A percentile compares a stretch with the other conserved stretches of the same genome.
Evolutionary conservation across 2,113 vertebrate genomes (phyloP).

Genomic region (Antennarius striatus): DNA sequence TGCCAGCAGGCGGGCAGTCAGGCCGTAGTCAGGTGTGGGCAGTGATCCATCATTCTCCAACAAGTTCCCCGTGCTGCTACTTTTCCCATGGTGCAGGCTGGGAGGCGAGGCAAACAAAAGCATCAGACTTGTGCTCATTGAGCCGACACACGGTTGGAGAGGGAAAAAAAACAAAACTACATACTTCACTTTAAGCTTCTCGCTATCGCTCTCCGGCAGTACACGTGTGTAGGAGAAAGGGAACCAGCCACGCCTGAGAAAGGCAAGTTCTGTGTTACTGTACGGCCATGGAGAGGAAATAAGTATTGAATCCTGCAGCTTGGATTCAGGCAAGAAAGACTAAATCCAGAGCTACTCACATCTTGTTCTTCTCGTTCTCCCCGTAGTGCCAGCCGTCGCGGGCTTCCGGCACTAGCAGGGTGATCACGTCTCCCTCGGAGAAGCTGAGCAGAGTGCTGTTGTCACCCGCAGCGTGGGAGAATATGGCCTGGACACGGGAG

Average conservation of each 20-base stretch:
- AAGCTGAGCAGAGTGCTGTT: constrained; percentile 97
- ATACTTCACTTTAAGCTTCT: constrained; percentile 90
- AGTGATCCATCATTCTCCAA: constrained; percentile 91
- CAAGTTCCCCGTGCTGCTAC: constrained; percentile 97
- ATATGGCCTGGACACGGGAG: constrained; percentile 93
- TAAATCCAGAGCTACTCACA: constrained; percentile 79
- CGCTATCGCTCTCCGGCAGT: constrained; percentile 85
- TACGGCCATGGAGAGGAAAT: neutral
- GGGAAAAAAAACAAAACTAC: constrained; percentile 36
- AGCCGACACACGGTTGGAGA: neutral
- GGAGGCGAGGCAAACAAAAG: constrained; percentile 2
- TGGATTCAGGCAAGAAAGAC: neutral
- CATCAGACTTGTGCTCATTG: constrained; percentile 25
- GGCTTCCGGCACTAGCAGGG: constrained; percentile 95
- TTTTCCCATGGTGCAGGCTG: constrained; percentile 95
- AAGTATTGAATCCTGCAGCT: neutral
- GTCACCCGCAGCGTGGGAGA: constrained; percentile 94
- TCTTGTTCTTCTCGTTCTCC: constrained; percentile 97
- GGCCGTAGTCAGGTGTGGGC: constrained; percentile 92
- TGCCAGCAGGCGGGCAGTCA: constrained; percentile 87
- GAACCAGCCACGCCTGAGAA: constrained; percentile 95
- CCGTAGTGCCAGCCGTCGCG: constrained; percentile 98
- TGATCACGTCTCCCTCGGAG: constrained; percentile 95
- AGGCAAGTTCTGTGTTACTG: neutral
- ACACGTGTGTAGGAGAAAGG: constrained; percentile 98